phyloP scores from a whole-genome alignment of 2,797 vertebrate genomes.

The Champsocephalus esox region DNA sequence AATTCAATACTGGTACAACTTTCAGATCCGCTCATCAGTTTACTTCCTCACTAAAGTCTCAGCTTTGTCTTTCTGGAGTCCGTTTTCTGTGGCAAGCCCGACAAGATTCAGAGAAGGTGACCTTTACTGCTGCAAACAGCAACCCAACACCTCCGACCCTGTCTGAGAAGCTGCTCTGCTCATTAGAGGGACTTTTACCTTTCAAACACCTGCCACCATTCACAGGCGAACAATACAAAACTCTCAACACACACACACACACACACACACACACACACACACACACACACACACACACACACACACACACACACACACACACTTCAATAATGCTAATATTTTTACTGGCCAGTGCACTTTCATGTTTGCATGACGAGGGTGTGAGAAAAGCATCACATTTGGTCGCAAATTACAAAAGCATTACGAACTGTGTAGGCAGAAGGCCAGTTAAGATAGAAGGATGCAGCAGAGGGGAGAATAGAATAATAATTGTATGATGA shows the following conservation, averaged over 20 bases:
- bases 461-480: background rate
- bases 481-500: conserved; percentile 23
- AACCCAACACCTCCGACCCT: conserved; percentile 1
- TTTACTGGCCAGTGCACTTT: conserved; percentile 1
- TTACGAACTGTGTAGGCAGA: conserved; percentile 59
- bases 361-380: conserved; percentile 45
- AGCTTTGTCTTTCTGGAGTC: conserved; percentile 23
- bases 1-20: background rate
- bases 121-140: conserved; percentile 55
- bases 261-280: background rate
- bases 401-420: conserved; percentile 59
- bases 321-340: conserved; percentile 30
- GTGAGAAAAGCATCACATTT: conserved; percentile 59
- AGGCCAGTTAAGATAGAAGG: conserved; percentile 33
- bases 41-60: conserved; percentile 4
- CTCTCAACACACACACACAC: conserved; percentile 4
- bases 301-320: background rate
- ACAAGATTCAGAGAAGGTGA: conserved; percentile 71
- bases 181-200: conserved; percentile 62
- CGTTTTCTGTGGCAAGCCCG: conserved; percentile 27
- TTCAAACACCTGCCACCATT: conserved; percentile 68
- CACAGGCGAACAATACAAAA: conserved; percentile 35
- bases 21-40: conserved; percentile 5
- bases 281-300: background rate
- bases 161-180: conserved; percentile 36